Evolutionary conservation across 1,140 invertebrate species (phyloP).

Genomic region (Maconellicoccus hirsutus): DNA sequence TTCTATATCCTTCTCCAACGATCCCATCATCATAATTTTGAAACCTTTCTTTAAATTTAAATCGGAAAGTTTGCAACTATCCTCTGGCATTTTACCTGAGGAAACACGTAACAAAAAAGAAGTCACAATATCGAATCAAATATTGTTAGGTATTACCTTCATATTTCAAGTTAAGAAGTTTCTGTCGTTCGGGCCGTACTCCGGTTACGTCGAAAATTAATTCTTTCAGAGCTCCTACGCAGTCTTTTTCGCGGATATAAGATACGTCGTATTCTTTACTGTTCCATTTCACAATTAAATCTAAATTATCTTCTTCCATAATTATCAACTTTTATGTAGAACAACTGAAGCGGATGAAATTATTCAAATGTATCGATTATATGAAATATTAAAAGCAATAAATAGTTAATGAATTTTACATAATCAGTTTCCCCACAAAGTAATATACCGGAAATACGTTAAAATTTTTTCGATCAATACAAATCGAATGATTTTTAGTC

Average conservation of each 20-base stretch:
- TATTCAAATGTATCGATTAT: background rate
- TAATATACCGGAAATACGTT: background rate
- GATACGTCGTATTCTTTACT: slow-evolving; percentile 70
- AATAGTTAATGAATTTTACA: background rate
- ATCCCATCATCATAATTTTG: slow-evolving; percentile 96
- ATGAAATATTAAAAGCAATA: background rate
- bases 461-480: background rate
- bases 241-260: slow-evolving; percentile 54
- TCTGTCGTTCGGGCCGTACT: slow-evolving; percentile 81
- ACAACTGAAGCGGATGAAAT: background rate
- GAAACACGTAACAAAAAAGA: too few species aligned
- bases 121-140: too few species aligned
- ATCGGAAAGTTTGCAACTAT: slow-evolving; percentile 54
- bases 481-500: background rate
- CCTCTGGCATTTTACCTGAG: slow-evolving; percentile 73
- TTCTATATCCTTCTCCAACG: slow-evolving; percentile 79
- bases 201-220: slow-evolving; percentile 66
- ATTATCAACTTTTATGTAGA: background rate
- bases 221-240: slow-evolving; percentile 64
- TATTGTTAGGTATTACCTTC: slow-evolving; percentile 60
- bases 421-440: background rate
- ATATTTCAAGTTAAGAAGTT: slow-evolving; percentile 80
- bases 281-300: slow-evolving; percentile 78
- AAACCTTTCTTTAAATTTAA: slow-evolving; percentile 74
- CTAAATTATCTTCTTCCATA: slow-evolving; percentile 37